Evolutionary conservation across 2,113 vertebrate genomes (phyloP).

Genomic region (Gymnorhina tibicen): DNA sequence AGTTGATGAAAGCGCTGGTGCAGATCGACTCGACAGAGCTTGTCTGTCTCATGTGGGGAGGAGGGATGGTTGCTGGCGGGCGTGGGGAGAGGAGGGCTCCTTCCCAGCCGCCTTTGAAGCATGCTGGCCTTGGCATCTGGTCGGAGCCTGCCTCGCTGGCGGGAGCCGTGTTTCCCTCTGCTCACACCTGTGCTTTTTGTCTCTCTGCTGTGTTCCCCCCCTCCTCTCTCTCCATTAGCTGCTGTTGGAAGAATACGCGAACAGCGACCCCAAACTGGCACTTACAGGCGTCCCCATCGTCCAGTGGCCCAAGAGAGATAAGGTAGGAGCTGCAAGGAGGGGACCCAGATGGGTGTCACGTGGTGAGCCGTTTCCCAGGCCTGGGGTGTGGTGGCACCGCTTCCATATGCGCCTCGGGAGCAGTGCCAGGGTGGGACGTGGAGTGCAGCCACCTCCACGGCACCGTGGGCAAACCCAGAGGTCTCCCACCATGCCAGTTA

Average conservation of each 20-base stretch:
- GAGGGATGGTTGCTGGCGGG: background rate
- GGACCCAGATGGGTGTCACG: fast-evolving
- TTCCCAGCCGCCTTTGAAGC: background rate
- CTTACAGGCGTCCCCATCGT: conserved; percentile 95
- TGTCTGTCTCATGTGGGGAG: conserved; percentile 4
- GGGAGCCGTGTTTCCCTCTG: background rate
- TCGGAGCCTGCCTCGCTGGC: background rate
- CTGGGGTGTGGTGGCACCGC: fast-evolving
- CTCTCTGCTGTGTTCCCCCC: background rate
- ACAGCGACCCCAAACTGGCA: conserved; percentile 84
- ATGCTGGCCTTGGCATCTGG: background rate
- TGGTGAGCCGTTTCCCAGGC: background rate
- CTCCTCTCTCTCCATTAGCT: conserved; percentile 61
- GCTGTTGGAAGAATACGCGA: conserved; percentile 83
- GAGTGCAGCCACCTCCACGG: background rate
- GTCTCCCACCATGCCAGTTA: background rate
- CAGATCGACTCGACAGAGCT: conserved; percentile 10
- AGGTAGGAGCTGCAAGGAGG: conserved; percentile 55
- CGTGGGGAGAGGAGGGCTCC: background rate
- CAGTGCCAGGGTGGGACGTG: background rate
- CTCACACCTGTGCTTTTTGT: conserved; percentile 31
- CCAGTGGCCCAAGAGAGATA: conserved; percentile 93
- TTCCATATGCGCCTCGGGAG: background rate
- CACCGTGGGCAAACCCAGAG: fast-evolving
- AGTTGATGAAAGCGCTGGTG: background rate